Percentiles rank a stretch among this genome's conserved stretches.
Conservation (phyloP, 30 jellyfish, hydroid and myxozoan genomes). For the Pelagia noctiluca region DNA sequence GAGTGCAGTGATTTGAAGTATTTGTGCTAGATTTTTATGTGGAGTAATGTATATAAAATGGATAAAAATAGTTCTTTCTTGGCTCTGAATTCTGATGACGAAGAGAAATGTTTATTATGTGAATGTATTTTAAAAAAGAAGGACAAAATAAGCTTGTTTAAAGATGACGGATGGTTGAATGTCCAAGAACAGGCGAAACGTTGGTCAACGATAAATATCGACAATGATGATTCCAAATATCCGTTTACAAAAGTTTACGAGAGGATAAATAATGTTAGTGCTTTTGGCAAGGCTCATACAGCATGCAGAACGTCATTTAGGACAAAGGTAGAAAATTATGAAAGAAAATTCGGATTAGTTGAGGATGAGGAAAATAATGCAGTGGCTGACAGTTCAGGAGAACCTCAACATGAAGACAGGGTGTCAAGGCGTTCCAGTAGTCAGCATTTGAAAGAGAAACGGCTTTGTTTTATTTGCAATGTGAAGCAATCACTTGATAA, state of each 20-base stretch:
- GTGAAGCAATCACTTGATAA: neutral
- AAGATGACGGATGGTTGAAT: conserved; percentile 6
- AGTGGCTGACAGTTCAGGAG: neutral
- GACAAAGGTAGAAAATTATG: conserved; percentile 5
- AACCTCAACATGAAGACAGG: neutral
- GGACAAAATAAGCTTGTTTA: neutral
- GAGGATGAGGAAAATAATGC: neutral
- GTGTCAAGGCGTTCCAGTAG: neutral
- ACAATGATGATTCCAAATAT: neutral
- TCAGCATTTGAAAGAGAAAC: conserved; percentile 8
- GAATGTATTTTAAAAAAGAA: neutral
- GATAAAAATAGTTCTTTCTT: neutral
- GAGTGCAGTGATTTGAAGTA: no score
- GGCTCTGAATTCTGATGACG: neutral
- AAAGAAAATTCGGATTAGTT: neutral
- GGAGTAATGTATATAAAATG: neutral
- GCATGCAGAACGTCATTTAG: conserved; percentile 16
- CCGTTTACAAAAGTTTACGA: conserved; percentile 2
- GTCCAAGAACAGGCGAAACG: neutral
- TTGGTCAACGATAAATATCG: neutral
- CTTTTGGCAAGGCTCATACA: conserved; percentile 5
- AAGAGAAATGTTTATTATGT: neutral
- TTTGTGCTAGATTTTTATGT: no score
- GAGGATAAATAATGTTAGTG: neutral
- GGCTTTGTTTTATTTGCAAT: conserved; percentile 3